phyloP scores from a whole-genome alignment of 2,113 vertebrate genomes.

The Tenebrosternarchus preto region DNA sequence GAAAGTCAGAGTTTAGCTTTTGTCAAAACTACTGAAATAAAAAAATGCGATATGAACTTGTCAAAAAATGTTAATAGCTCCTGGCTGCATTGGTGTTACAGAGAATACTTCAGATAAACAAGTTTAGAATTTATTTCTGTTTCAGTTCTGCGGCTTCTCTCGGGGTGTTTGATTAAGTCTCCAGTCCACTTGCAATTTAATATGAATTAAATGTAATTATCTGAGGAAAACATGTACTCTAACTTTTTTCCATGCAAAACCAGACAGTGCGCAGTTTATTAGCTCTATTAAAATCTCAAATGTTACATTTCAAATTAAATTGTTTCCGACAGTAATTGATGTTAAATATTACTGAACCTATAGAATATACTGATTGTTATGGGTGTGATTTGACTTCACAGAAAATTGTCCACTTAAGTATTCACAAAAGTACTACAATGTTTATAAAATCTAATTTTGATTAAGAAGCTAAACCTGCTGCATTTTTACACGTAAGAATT shows the following conservation, averaged over 20 bases:
- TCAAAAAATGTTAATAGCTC: too few species aligned
- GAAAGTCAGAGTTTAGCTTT: not conserved
- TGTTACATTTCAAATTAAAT: too few species aligned
- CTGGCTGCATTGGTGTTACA: not conserved
- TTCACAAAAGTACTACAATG: too few species aligned
- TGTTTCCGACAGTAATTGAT: too few species aligned
- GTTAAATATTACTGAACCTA: too few species aligned
- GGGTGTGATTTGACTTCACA: not conserved
- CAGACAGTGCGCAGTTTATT: not conserved
- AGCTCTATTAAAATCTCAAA: too few species aligned
- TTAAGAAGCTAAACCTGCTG: not conserved
- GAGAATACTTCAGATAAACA: not conserved
- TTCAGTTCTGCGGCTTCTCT: not conserved
- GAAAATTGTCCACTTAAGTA: too few species aligned
- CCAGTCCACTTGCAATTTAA: constrained; percentile 3
- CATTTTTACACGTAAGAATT: not conserved
- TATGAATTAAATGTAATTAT: not conserved
- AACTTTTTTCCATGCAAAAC: not conserved
- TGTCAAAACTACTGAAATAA: not conserved
- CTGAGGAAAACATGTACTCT: not conserved
- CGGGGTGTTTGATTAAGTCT: not conserved
- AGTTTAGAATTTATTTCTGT: not conserved
- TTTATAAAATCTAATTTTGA: too few species aligned
- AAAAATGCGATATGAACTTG: not conserved
- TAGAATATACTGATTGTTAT: too few species aligned